Conservation (phyloP, 2,888 invertebrate species). For the Agapostemon virescens region DNA sequence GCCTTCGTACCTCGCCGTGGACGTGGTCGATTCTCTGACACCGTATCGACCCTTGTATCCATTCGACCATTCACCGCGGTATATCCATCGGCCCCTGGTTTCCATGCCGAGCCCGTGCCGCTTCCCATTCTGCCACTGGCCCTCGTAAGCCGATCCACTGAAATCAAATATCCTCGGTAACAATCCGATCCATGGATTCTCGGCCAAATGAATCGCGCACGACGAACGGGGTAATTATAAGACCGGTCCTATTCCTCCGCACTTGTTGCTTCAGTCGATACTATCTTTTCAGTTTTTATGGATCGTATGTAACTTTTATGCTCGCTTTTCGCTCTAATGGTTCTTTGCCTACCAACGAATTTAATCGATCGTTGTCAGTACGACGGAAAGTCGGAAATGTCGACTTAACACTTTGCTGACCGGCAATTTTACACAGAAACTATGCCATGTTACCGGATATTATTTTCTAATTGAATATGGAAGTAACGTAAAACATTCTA, state of each 20-base stretch:
- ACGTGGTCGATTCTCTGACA: constrained; percentile 96
- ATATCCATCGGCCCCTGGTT: constrained; percentile 97
- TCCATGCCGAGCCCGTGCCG: constrained; percentile 99
- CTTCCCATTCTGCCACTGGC: constrained; percentile 99
- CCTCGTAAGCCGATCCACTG: constrained; percentile 97
- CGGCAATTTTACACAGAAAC: too few species aligned
- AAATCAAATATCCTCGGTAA: constrained; percentile 44
- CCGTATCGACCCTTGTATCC: constrained; percentile 99
- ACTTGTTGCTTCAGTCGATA: constrained; percentile 39
- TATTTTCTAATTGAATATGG: too few species aligned
- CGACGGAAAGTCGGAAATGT: not conserved
- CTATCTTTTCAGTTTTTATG: not conserved
- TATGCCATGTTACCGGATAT: too few species aligned
- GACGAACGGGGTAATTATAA: constrained; percentile 16
- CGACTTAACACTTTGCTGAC: not conserved
- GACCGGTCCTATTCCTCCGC: not conserved
- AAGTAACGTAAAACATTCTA: too few species aligned
- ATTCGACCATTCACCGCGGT: constrained; percentile 99
- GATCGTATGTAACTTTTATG: not conserved
- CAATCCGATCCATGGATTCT: not conserved
- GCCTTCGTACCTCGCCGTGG: constrained; percentile 97
- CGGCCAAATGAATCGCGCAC: not conserved
- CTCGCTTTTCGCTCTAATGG: not conserved
- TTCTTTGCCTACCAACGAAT: not conserved
- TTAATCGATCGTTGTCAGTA: not conserved